Evolutionary conservation across 2,113 vertebrate species (phyloP).

Genomic region (Cebidichthys violaceus): DNA sequence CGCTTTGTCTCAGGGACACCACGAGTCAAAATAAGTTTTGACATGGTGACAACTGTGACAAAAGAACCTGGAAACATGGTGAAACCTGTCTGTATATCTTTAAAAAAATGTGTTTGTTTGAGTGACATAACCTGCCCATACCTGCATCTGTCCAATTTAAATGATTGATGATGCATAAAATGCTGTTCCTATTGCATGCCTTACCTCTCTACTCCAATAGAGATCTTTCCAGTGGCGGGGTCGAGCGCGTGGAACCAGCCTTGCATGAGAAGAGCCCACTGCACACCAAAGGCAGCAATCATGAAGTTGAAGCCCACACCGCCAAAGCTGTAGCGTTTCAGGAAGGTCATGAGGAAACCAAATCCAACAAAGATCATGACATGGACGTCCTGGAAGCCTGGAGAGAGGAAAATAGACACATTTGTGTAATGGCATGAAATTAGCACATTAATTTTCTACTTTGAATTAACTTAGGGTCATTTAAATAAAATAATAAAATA

Average conservation of each 20-base stretch:
- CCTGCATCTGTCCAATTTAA: not conserved
- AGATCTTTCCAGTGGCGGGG: constrained; percentile 80
- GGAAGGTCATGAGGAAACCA: constrained; percentile 97
- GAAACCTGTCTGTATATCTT: not conserved
- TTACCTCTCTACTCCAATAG: constrained; percentile 90
- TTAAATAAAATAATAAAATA: not conserved
- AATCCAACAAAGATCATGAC: constrained; percentile 99
- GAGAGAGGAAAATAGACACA: not conserved
- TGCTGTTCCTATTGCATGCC: not conserved
- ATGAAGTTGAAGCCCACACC: constrained; percentile 96
- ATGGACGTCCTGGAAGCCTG: constrained; percentile 98
- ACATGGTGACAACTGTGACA: constrained; percentile 11
- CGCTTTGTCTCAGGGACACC: not conserved
- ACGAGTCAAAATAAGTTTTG: not conserved
- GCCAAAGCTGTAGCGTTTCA: constrained; percentile 94
- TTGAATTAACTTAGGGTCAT: not conserved
- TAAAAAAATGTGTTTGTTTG: constrained; percentile 4
- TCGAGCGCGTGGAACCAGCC: constrained; percentile 92
- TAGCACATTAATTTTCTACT: not conserved
- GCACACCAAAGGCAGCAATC: constrained; percentile 93
- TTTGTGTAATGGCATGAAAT: not conserved
- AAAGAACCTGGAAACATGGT: not conserved
- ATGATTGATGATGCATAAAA: not conserved
- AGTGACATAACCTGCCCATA: not conserved
- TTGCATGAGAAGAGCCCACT: constrained; percentile 98